These are phyloP conservation scores for Portunus trituberculatus DNA, from an alignment of 1,140 invertebrate genomes.

Conservation along the genomic window DNA sequence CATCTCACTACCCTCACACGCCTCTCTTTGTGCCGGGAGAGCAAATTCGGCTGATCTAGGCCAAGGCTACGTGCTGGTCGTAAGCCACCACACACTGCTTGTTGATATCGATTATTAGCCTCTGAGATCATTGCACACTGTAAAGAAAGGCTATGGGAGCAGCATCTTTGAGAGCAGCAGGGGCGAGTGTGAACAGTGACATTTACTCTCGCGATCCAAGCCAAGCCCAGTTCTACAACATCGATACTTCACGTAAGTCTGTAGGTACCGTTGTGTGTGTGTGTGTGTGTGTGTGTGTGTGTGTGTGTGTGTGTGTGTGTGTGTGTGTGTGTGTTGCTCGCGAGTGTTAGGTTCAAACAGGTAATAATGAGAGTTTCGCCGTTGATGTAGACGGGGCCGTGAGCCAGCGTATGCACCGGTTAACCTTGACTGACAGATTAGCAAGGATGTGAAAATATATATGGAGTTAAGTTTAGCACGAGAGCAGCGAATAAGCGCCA, in stretches of 20 bases:
- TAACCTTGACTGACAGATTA: background rate
- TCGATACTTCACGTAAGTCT: background rate
- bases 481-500: background rate
- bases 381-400: background rate
- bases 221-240: background rate
- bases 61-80: background rate
- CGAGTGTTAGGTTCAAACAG: background rate
- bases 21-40: background rate
- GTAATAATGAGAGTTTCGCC: background rate
- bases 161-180: background rate
- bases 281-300: constrained; percentile 9
- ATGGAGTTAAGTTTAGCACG: background rate
- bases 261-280: background rate
- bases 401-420: background rate
- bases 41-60: background rate
- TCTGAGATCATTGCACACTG: background rate
- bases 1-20: background rate
- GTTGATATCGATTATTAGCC: background rate
- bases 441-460: background rate
- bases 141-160: background rate
- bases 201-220: background rate
- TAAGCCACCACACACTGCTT: background rate
- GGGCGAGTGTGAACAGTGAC: background rate
- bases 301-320: too few species aligned
- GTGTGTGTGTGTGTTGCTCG: too few species aligned